phyloP scores from a whole-genome alignment of 2,113 vertebrate species.

The Python bivittatus region DNA sequence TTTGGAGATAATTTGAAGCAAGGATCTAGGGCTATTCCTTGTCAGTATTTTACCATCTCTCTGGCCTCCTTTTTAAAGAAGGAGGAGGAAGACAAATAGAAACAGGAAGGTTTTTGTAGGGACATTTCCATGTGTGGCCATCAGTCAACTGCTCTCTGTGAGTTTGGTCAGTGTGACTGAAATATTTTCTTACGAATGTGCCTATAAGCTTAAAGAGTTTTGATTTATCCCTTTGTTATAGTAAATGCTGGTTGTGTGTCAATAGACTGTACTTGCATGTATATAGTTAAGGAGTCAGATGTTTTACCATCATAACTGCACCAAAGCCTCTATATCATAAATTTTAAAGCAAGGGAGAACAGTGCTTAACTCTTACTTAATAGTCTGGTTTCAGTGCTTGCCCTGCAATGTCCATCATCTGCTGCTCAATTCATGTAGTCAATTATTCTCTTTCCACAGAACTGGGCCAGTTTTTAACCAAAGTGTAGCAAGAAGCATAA shows the following conservation, averaged over 20 bases:
- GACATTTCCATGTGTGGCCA: not conserved
- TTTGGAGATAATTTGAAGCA: not conserved
- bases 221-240: not conserved
- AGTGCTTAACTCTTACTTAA: slow-evolving; percentile 19
- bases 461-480: slow-evolving; percentile 24
- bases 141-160: not conserved
- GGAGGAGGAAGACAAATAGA: not conserved
- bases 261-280: not conserved
- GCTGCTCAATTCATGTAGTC: slow-evolving; percentile 13
- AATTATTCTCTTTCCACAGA: not conserved
- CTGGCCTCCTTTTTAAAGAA: not conserved
- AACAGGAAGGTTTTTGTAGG: not conserved
- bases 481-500: not conserved
- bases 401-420: not conserved
- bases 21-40: not conserved
- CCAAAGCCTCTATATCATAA: slow-evolving; percentile 29
- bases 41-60: not conserved
- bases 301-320: slow-evolving; percentile 20
- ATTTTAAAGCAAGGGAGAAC: not conserved
- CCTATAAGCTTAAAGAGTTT: not conserved
- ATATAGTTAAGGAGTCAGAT: slow-evolving; percentile 28
- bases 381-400: slow-evolving; percentile 32
- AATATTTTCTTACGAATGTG: not conserved
- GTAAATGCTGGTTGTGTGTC: not conserved
- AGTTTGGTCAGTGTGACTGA: not conserved